Percentiles rank a stretch among this genome's conserved stretches.
These are phyloP conservation scores for Elanoides forficatus DNA, from an alignment of 2,113 vertebrate species.

Conservation along the genomic window DNA sequence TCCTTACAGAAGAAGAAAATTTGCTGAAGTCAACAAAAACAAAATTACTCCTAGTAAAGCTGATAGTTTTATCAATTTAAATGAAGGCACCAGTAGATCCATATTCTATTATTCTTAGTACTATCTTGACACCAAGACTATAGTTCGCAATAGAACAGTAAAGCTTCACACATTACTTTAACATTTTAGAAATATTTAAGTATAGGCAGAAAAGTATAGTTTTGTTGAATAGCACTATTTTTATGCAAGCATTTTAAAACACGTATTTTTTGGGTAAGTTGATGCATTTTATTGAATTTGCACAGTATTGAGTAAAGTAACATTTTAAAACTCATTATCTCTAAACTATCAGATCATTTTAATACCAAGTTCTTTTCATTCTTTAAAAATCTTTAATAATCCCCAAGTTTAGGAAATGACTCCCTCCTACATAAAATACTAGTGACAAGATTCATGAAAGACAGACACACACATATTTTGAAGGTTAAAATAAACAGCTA, in stretches of 20 bases:
- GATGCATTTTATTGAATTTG: background rate
- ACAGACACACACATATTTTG: background rate
- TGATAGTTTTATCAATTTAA: background rate
- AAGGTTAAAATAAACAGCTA: background rate
- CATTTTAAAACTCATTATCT: background rate
- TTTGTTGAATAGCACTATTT: background rate
- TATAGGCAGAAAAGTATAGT: background rate
- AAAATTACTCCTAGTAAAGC: background rate
- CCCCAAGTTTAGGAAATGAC: background rate
- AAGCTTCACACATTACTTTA: background rate
- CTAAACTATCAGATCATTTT: background rate
- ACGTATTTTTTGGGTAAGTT: accelerated
- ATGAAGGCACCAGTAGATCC: background rate
- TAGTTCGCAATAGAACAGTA: background rate
- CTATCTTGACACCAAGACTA: background rate
- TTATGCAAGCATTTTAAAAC: background rate
- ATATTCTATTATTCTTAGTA: background rate
- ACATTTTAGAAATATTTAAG: background rate
- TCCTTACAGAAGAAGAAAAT: background rate
- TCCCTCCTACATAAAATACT: background rate
- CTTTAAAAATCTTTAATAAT: background rate
- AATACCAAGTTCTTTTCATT: background rate
- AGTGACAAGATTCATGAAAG: background rate
- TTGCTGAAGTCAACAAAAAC: background rate
- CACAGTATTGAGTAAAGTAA: background rate